A percentile compares a stretch with the other conserved stretches of the same genome.
Conservation (phyloP, 1,140 invertebrate species). For the Tetragnatha versicolor region DNA sequence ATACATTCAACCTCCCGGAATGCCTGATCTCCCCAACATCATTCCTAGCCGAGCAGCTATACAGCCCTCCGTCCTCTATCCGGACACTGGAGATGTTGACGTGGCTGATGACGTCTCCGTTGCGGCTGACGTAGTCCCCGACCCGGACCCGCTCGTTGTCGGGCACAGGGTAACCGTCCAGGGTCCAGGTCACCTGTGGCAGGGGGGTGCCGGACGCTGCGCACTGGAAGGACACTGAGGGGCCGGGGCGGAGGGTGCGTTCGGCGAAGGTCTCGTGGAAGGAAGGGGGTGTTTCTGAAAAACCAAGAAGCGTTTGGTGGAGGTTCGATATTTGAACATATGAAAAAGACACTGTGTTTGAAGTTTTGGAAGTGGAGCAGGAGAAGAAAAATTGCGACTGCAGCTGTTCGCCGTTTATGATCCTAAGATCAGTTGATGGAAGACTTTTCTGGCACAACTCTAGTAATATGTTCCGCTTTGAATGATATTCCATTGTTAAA, state of each 20-base stretch:
- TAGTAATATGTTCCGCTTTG: too few relatives aligned
- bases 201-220: slow-evolving; percentile 55
- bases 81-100: slow-evolving; percentile 91
- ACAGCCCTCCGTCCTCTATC: slow-evolving; percentile 91
- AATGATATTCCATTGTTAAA: too few relatives aligned
- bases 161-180: slow-evolving; percentile 58
- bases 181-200: slow-evolving; percentile 56
- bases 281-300: slow-evolving; percentile 61
- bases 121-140: slow-evolving; percentile 60
- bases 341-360: too few relatives aligned
- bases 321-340: too few relatives aligned
- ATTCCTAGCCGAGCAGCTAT: slow-evolving; percentile 88
- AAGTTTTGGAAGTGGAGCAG: too few relatives aligned
- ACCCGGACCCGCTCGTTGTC: slow-evolving; percentile 58
- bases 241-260: slow-evolving; percentile 25
- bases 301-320: background rate
- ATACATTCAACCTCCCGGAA: slow-evolving; percentile 86
- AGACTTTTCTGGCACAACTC: too few relatives aligned
- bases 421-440: too few relatives aligned
- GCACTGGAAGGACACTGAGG: slow-evolving; percentile 56
- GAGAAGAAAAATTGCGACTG: too few relatives aligned
- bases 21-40: slow-evolving; percentile 90
- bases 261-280: slow-evolving; percentile 46
- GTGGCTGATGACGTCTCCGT: slow-evolving; percentile 90
- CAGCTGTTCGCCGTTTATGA: too few relatives aligned